Evolutionary conservation across 2,113 vertebrate species (phyloP), one percentile per base, ranked within the genome.

Genomic region (Egretta garzetta): DNA sequence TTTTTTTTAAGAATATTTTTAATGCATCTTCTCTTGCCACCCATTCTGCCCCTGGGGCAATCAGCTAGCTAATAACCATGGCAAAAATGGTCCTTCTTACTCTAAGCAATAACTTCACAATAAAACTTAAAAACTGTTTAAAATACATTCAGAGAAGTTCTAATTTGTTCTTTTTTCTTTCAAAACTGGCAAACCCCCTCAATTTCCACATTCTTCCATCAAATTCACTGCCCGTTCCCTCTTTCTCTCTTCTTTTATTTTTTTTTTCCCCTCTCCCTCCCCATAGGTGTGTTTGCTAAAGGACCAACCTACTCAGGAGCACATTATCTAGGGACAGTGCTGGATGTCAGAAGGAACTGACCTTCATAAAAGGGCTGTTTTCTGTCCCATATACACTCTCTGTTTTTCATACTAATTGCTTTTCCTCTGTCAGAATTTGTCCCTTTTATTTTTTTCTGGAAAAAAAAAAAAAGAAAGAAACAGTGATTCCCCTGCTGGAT

Each of bases 161-260:
- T 90, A 91, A 94, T 85, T 86, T 86, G 64, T 84, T 95, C 56
- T 83, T 64, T 90, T 92, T 90, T 79, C 32, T 92, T 96, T 91
- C 32, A 83, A 53, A 47, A 53, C 8, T 52, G 35, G n/a, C 5
- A 87, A 95, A 91, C 10, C 2, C 41, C n/a, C 41, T n/a, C 32
- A 1, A 32, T 75, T 60, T 93, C 30, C 24, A 56, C 13, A 33
- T 86, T 60, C 23, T 91, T 70, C 56, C 81, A 4, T 66, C 12
- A 45, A 76, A 86, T 64, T 83, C 63, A 50, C 1, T 2, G 9
- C 14, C 20, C 62, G 24, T 75, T 18, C 6, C 7, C 13, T 85
- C 39, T 76, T 72, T 84, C 2, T 39, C 17, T 19, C 12, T 27
- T 8, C 10, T 45, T 1, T 26, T 23, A 43, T 47, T 10, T 50